These are phyloP conservation scores for Dasyprocta punctata DNA, from an alignment of 2,113 vertebrate genomes.

Conservation along the genomic window DNA sequence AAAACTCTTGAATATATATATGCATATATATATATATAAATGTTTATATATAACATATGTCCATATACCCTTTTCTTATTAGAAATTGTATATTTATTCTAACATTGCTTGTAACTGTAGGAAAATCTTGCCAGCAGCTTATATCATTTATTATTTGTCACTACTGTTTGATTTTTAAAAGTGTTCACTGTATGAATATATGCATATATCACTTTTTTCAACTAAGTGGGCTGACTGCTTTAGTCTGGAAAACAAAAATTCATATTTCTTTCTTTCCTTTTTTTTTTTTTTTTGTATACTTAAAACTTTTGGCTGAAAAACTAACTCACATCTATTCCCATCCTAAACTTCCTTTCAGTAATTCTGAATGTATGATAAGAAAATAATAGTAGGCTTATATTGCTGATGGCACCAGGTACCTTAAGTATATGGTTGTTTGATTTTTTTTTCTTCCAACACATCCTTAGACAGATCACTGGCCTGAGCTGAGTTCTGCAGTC, in stretches of 20 bases:
- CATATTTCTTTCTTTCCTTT: background rate
- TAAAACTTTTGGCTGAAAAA: background rate
- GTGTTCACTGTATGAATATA: background rate
- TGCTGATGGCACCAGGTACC: background rate
- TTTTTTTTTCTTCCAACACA: background rate
- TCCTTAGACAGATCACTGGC: slow-evolving; percentile 16
- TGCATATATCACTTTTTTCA: background rate
- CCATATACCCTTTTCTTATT: background rate
- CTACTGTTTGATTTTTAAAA: background rate
- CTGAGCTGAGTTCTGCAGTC: slow-evolving; percentile 44
- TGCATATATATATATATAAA: too few relatives aligned
- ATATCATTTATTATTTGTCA: background rate
- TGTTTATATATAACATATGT: background rate
- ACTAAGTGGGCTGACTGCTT: background rate
- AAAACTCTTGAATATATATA: background rate
- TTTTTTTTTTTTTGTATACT: background rate
- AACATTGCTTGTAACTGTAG: background rate
- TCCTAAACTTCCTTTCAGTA: background rate
- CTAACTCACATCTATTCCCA: background rate
- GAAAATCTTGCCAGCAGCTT: background rate
- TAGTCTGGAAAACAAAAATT: background rate
- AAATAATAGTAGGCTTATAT: background rate
- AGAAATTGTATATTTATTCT: background rate
- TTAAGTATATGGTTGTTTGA: background rate
- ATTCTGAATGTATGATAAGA: background rate